Percentiles rank a stretch among this genome's conserved stretches.
Evolutionary conservation across 92 coral and sea anemone species (phyloP).

Genomic region (Diadumene lineata): DNA sequence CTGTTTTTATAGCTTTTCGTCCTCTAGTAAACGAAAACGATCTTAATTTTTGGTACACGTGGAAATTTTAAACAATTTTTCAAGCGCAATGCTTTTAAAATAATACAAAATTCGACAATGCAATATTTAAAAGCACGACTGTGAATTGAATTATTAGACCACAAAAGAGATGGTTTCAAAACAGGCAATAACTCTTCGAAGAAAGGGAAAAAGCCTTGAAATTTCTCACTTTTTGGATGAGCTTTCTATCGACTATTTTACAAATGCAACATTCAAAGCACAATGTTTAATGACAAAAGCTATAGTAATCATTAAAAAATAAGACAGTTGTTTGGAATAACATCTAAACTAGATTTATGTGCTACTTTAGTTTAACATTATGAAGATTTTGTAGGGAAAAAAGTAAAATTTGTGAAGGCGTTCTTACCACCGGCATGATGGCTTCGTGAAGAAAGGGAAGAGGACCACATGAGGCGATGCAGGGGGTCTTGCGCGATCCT

Average conservation of each 20-base stretch:
- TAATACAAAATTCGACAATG: too few relatives aligned
- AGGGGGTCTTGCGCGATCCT: conserved; percentile 76
- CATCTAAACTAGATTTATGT: neutral
- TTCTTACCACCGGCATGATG: conserved; percentile 87
- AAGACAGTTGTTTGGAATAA: neutral
- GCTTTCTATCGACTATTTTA: neutral
- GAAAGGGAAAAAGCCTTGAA: too few relatives aligned
- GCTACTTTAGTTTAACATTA: neutral
- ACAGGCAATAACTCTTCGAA: neutral
- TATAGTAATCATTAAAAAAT: neutral
- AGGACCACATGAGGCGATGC: conserved; percentile 91
- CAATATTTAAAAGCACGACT: too few relatives aligned
- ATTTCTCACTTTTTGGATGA: neutral
- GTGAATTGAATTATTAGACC: neutral
- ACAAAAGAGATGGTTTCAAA: neutral
- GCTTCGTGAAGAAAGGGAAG: conserved; percentile 70
- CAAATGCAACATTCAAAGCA: neutral
- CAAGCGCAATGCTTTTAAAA: too few relatives aligned
- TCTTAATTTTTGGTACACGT: too few relatives aligned
- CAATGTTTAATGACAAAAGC: neutral
- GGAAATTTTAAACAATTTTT: too few relatives aligned
- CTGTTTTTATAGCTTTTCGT: too few relatives aligned
- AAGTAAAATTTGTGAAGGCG: conserved; percentile 7
- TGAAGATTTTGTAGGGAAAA: neutral
- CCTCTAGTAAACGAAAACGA: too few relatives aligned